phyloP scores from a whole-genome alignment of 2,888 invertebrate species.

The Volucella inflata region DNA sequence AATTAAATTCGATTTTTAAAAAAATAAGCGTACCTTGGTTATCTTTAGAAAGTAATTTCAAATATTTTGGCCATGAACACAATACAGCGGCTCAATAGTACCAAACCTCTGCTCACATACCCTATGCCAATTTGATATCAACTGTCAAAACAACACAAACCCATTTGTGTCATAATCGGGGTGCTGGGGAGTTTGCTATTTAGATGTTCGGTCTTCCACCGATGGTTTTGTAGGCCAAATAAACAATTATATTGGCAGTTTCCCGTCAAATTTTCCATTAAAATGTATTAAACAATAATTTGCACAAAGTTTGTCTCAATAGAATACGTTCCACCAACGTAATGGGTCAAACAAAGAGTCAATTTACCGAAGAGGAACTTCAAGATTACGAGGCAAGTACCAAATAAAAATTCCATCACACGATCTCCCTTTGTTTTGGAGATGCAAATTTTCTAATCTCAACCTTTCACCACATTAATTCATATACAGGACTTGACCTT shows the following conservation, averaged over 20 bases:
- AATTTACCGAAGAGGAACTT: slow-evolving; percentile 94
- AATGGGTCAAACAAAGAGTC: slow-evolving; percentile 93
- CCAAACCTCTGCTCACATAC: background rate
- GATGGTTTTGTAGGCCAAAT: slow-evolving; percentile 48
- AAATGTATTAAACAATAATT: slow-evolving; percentile 59
- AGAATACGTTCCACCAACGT: slow-evolving; percentile 53
- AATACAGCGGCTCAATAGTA: slow-evolving; percentile 45
- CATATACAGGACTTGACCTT: slow-evolving; percentile 93
- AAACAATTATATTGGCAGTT: slow-evolving; percentile 34
- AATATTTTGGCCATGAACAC: no score
- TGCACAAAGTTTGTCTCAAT: slow-evolving; percentile 1
- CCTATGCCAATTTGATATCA: slow-evolving; percentile 32
- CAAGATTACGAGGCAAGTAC: slow-evolving; percentile 93
- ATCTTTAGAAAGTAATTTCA: no score
- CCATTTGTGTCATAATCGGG: slow-evolving; percentile 56
- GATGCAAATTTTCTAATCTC: slow-evolving; percentile 46
- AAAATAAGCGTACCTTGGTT: no score
- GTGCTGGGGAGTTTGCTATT: slow-evolving; percentile 39
- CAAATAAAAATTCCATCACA: slow-evolving; percentile 33
- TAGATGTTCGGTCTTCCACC: slow-evolving; percentile 24
- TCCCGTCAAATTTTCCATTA: slow-evolving; percentile 26
- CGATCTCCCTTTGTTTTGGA: slow-evolving; percentile 16
- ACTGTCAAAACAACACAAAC: slow-evolving; percentile 48
- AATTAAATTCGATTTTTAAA: no score
- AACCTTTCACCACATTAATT: slow-evolving; percentile 72